Conservation (phyloP, 2,113 vertebrate species). For the Macheiramphus alcinus region DNA sequence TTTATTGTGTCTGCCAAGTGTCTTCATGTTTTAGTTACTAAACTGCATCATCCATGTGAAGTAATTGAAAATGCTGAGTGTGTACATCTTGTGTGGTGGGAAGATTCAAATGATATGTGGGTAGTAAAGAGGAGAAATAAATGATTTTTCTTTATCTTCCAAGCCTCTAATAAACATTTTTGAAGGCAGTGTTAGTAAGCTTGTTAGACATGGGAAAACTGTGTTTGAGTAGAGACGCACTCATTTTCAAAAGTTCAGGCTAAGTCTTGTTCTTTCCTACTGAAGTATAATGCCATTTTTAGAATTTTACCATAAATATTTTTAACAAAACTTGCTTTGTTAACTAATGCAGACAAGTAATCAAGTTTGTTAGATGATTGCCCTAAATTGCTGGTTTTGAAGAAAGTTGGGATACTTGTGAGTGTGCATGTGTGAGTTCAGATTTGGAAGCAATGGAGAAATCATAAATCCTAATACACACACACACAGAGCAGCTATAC, state of each 20-base stretch:
- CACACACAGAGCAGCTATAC: neutral
- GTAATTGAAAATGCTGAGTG: neutral
- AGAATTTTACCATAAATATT: slow-evolving; percentile 3
- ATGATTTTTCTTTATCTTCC: neutral
- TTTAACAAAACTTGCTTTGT: slow-evolving; percentile 24
- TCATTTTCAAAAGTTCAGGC: neutral
- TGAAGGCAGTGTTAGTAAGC: neutral
- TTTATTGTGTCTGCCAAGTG: neutral
- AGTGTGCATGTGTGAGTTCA: neutral
- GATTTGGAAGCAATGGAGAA: neutral
- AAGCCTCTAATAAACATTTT: neutral
- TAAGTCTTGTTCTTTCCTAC: neutral
- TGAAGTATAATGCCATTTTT: neutral
- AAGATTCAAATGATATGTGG: neutral
- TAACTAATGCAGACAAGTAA: neutral
- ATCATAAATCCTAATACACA: neutral
- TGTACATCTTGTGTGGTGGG: neutral
- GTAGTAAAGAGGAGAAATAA: neutral
- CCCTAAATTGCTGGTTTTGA: neutral
- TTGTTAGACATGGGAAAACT: neutral
- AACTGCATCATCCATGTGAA: neutral
- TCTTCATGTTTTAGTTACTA: slow-evolving; percentile 1
- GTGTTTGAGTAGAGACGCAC: neutral
- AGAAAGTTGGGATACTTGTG: neutral
- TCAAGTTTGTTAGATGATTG: neutral